Evolutionary conservation across 1,140 invertebrate genomes (phyloP).

Genomic region (Macrocentrus cingulum): DNA sequence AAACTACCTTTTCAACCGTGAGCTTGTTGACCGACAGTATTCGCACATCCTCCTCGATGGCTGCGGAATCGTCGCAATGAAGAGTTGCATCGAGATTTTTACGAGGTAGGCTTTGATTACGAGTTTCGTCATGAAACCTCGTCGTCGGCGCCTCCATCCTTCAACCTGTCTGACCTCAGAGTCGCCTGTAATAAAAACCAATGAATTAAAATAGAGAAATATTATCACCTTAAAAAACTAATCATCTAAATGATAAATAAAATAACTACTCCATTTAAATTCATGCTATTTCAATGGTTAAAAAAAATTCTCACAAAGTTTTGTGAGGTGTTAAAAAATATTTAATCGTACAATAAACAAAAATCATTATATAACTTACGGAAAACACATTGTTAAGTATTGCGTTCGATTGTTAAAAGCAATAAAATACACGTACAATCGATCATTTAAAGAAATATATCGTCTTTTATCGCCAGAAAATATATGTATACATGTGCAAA

Average conservation of each 20-base stretch:
- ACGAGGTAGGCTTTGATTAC: slow-evolving; percentile 1
- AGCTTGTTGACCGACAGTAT: slow-evolving; percentile 38
- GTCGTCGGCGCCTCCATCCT: slow-evolving; percentile 27
- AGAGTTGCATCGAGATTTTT: slow-evolving; percentile 1
- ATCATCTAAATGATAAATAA: background rate
- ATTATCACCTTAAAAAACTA: background rate
- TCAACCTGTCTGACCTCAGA: background rate
- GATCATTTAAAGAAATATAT: too few species aligned
- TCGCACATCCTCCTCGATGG: slow-evolving; percentile 14
- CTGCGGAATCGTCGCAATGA: background rate
- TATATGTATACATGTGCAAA: too few species aligned
- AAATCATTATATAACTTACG: too few species aligned
- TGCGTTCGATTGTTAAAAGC: too few species aligned
- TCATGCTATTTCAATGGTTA: too few species aligned
- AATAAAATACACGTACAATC: too few species aligned
- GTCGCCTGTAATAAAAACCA: slow-evolving; percentile 27
- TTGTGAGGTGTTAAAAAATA: too few species aligned
- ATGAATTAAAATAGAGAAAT: background rate
- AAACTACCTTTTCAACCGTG: slow-evolving; percentile 39
- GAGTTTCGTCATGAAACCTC: slow-evolving; percentile 3
- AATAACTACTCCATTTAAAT: background rate
- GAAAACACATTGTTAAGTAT: too few species aligned
- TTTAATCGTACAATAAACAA: too few species aligned
- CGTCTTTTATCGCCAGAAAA: too few species aligned
- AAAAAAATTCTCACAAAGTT: too few species aligned